Evolutionary conservation across 2,888 invertebrate genomes (phyloP), one percentile per base, ranked within the genome.

Genomic region (Dicyrtomina minuta): DNA sequence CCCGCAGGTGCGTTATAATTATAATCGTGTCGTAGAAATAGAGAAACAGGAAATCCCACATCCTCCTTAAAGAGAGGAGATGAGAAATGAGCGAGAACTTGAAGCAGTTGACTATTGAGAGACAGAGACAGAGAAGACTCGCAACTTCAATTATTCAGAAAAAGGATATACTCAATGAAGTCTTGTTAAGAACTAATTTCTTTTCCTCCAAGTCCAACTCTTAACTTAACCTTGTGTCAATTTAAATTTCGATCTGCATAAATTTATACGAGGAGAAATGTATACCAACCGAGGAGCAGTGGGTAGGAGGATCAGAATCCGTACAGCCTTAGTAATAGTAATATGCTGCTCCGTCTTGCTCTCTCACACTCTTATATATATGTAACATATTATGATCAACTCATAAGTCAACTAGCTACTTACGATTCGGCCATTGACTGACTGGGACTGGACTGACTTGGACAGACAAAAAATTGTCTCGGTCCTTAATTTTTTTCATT

Each of bases 1-100:
- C 51, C 68, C 68, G 68, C 68, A 68, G 68, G 68, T 68, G 68
- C 68, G 59, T 60, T 60, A 68, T 68, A 68, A 68, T 68, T 68
- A 68, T 44, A 58, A 58, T 39, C 24, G 46, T 22, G 44, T 46
- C 33, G 33, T 33, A 33, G 33, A 64, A 74, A 76, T 71, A 76
- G 76, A n/a, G 22, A 59, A 74, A 76, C 72, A 76, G 76, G 76
- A 76, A 76, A 73, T 76, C 72, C 73, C 74, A 76, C 76, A 76
- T 76, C 76, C 76, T 76, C 76, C 74, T 74, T 74, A 72, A 33
- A 56, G 27, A 64, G 64, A 64, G 26, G 49, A 61, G 43, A 43
- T 24, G 44, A 44, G 43, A 22, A 61, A 20, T 27, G 46, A 13
- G 33, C 22, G 39, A 58, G 58, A 56, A 58, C 58, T 58, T n/a